These are phyloP conservation scores for Spisula subtruncata DNA, from an alignment of 2,888 invertebrate genomes.

Conservation along the genomic window DNA sequence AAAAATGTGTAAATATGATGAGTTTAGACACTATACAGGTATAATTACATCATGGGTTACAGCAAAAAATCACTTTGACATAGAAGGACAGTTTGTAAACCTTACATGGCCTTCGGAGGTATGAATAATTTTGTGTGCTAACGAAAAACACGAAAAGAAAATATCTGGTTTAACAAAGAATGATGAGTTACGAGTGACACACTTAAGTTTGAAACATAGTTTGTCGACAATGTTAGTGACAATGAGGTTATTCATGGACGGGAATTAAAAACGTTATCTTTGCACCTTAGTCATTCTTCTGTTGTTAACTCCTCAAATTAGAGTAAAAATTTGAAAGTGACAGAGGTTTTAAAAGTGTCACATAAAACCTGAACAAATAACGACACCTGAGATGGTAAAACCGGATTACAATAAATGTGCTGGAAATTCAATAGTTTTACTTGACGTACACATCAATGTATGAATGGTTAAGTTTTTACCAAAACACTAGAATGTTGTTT, in stretches of 20 bases:
- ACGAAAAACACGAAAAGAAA: neutral
- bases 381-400: constrained; percentile 1
- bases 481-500: constrained; percentile 23
- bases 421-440: constrained; percentile 1
- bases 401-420: constrained; percentile 7
- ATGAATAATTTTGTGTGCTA: neutral
- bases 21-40: neutral
- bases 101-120: neutral
- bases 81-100: neutral
- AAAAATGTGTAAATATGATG: neutral
- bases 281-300: neutral
- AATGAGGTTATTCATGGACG: constrained; percentile 19
- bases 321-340: constrained; percentile 6
- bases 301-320: neutral
- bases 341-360: constrained; percentile 19
- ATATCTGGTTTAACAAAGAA: neutral
- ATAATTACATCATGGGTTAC: neutral
- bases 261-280: constrained; percentile 4
- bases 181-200: neutral
- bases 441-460: neutral
- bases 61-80: neutral
- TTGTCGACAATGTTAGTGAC: neutral
- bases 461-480: constrained; percentile 23
- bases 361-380: constrained; percentile 8
- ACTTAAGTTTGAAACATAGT: neutral